A percentile compares a stretch with the other conserved stretches of the same genome.
phyloP scores from a whole-genome alignment of 2,113 vertebrate genomes.

The Athene cunicularia region DNA sequence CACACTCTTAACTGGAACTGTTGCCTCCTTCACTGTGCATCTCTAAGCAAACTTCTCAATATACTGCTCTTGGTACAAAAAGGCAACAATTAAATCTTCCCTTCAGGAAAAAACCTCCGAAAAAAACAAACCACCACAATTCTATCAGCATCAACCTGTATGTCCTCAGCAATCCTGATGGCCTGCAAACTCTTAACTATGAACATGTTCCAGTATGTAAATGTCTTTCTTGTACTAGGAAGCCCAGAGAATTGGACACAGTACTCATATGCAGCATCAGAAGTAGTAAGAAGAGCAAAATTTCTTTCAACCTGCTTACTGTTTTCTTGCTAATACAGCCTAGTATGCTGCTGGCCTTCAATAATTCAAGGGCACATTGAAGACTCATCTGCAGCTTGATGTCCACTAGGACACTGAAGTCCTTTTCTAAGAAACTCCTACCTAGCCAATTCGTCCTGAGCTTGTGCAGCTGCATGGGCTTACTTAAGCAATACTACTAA shows the following conservation, averaged over 20 bases:
- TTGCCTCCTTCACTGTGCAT: background rate
- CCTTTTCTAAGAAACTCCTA: background rate
- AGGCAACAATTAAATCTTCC: background rate
- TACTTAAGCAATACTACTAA: background rate
- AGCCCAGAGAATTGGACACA: background rate
- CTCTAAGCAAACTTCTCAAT: background rate
- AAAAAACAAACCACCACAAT: background rate
- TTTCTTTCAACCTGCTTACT: background rate
- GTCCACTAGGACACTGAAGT: background rate
- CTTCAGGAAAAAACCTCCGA: background rate
- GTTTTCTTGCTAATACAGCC: background rate
- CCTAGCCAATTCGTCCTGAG: background rate
- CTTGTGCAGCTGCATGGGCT: background rate
- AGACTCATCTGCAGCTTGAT: background rate
- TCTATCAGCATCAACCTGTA: background rate
- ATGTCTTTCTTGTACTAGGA: background rate
- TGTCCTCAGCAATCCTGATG: background rate
- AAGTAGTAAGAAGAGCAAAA: background rate
- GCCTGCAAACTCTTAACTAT: background rate
- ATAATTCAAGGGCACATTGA: background rate
- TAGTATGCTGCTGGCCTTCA: background rate
- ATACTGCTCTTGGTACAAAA: background rate
- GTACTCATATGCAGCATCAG: background rate
- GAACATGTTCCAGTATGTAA: background rate
- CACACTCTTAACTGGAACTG: background rate